Conservation (phyloP, 92 coral and sea anemone genomes). For the Galaxea fascicularis region DNA sequence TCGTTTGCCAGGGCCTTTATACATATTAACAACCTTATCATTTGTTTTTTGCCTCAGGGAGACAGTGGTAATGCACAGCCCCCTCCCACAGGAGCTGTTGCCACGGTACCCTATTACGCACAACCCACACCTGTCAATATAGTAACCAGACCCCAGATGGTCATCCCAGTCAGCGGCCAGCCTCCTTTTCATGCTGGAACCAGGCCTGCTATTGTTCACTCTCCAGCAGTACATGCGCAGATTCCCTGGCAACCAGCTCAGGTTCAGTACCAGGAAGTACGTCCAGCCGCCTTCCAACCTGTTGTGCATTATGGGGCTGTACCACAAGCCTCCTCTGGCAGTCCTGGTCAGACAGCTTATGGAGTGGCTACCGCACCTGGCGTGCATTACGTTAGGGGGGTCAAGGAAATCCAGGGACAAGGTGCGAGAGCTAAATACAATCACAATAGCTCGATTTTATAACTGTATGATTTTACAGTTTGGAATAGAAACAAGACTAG, state of each 20-base stretch:
- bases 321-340: slow-evolving; percentile 68
- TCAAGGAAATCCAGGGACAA: slow-evolving; percentile 59
- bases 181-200: slow-evolving; percentile 79
- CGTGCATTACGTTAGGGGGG: slow-evolving; percentile 80
- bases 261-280: slow-evolving; percentile 75
- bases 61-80: slow-evolving; percentile 75
- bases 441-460: neutral
- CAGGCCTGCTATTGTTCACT: slow-evolving; percentile 66
- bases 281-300: slow-evolving; percentile 85
- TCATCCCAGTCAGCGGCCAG: slow-evolving; percentile 84
- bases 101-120: slow-evolving; percentile 84
- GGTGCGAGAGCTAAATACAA: slow-evolving; percentile 10
- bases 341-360: slow-evolving; percentile 69
- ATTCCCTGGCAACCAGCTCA: slow-evolving; percentile 94
- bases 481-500: too few relatives aligned
- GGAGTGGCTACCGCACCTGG: slow-evolving; percentile 70
- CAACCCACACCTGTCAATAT: slow-evolving; percentile 80
- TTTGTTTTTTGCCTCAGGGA: slow-evolving; percentile 3
- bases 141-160: slow-evolving; percentile 88
- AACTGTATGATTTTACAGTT: neutral
- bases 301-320: slow-evolving; percentile 85
- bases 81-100: slow-evolving; percentile 77
- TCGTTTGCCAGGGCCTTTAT: neutral
- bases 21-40: too few relatives aligned
- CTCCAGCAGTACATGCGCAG: slow-evolving; percentile 78